Percentiles rank a stretch among this genome's conserved stretches.
phyloP scores from a whole-genome alignment of 2,888 invertebrate genomes.

The Conus canariensis region DNA sequence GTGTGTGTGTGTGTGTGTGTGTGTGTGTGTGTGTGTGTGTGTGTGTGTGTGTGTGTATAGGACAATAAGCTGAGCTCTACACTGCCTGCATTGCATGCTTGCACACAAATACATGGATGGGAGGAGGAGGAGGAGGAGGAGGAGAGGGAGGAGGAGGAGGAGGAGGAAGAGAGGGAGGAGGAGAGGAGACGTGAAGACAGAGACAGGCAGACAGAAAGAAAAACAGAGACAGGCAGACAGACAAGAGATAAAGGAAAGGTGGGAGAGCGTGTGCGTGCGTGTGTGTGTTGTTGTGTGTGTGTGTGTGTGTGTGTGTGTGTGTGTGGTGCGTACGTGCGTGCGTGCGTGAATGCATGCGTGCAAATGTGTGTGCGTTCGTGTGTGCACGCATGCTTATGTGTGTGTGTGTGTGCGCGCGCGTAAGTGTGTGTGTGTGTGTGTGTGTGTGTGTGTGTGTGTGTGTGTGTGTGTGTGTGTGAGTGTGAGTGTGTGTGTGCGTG shows the following conservation, averaged over 20 bases:
- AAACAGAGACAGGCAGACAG: neutral
- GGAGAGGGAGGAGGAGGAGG: neutral
- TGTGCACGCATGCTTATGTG: too few relatives aligned
- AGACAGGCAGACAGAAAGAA: neutral
- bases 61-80: too few relatives aligned
- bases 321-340: neutral
- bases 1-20: too few relatives aligned
- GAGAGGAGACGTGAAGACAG: neutral
- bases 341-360: too few relatives aligned
- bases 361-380: too few relatives aligned
- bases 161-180: neutral
- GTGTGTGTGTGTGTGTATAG: too few relatives aligned
- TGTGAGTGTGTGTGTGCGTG: neutral
- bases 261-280: neutral
- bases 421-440: neutral
- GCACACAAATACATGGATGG: too few relatives aligned
- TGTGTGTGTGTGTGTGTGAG: neutral
- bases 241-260: neutral
- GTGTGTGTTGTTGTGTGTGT: neutral
- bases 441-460: neutral
- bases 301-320: conserved; percentile 14
- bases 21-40: too few relatives aligned
- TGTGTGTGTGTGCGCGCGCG: neutral
- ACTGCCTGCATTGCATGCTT: too few relatives aligned
- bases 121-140: neutral